Percentiles rank a stretch among this genome's conserved stretches.
phyloP scores from a whole-genome alignment of 2,888 invertebrate species.

The Opisthograptis luteolata region DNA sequence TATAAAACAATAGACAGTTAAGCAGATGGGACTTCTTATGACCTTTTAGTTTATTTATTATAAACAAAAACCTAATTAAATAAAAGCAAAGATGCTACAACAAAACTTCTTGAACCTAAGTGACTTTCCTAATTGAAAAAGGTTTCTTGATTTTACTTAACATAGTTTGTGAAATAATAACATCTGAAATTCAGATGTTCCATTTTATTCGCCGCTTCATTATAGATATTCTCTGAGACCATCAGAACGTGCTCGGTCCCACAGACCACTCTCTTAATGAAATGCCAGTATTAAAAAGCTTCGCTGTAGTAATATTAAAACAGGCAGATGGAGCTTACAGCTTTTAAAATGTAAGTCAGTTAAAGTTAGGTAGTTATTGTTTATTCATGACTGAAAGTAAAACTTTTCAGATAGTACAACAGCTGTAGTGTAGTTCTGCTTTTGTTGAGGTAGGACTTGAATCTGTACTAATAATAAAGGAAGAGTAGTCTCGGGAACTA shows the following conservation, averaged over 20 bases:
- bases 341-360: conserved; percentile 1
- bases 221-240: conserved; percentile 26
- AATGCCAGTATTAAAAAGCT: conserved; percentile 1
- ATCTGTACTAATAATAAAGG: background rate
- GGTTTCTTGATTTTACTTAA: background rate
- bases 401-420: background rate
- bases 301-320: background rate
- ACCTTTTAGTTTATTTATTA: too few relatives aligned
- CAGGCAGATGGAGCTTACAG: background rate
- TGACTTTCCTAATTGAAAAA: background rate
- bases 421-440: too few relatives aligned
- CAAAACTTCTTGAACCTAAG: background rate
- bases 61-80: background rate
- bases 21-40: too few relatives aligned
- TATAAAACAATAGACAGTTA: too few relatives aligned
- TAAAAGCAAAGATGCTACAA: too few relatives aligned
- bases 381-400: background rate
- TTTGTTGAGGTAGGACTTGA: too few relatives aligned
- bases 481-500: background rate
- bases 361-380: conserved; percentile 2
- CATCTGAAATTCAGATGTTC: conserved; percentile 61
- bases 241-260: background rate
- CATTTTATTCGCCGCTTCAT: conserved; percentile 51
- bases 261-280: conserved; percentile 34
- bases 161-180: conserved; percentile 49